Conservation (phyloP, 92 coral and sea anemone genomes). For the Bergia puertoricense region DNA sequence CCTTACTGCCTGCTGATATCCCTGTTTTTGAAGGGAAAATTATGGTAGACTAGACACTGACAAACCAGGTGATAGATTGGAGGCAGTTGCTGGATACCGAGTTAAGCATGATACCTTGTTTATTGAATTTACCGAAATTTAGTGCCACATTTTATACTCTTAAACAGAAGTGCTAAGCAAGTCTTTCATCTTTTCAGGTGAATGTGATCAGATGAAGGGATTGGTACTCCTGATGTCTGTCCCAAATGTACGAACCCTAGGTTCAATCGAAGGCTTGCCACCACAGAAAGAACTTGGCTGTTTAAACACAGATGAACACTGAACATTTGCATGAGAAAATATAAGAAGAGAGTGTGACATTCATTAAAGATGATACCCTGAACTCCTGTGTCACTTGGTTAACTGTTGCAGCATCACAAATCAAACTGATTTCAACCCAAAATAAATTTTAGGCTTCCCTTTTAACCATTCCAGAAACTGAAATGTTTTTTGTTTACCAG, state of each 20-base stretch:
- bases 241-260: background rate
- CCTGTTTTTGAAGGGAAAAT: no score
- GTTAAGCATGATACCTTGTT: background rate
- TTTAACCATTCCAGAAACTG: no score
- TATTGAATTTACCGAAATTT: no score
- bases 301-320: background rate
- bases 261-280: background rate
- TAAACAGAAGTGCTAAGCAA: background rate
- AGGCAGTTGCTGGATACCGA: background rate
- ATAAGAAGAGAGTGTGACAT: background rate
- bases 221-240: background rate
- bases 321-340: constrained; percentile 1
- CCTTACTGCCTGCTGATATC: no score
- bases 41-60: no score
- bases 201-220: constrained; percentile 23
- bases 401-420: no score
- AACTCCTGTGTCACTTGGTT: background rate
- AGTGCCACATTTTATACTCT: background rate
- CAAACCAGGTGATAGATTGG: no score
- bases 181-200: constrained; percentile 13
- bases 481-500: no score
- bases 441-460: background rate
- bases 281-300: background rate
- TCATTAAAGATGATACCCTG: background rate
- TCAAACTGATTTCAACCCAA: no score